Conservation (phyloP, 2,888 invertebrate species). For the Bellardia bayeri region DNA sequence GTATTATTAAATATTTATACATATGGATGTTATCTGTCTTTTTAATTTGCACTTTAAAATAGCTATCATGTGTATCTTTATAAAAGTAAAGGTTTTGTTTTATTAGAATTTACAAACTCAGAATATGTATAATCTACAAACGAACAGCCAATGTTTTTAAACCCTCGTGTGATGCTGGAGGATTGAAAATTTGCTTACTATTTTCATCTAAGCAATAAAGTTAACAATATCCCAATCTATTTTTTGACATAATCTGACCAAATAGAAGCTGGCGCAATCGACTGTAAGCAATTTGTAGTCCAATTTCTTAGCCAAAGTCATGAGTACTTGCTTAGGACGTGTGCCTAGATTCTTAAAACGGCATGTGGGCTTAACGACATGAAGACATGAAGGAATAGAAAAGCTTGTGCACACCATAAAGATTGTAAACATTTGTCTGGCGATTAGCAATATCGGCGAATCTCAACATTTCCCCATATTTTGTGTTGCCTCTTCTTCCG, state of each 20-base stretch:
- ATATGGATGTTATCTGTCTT: too few species aligned
- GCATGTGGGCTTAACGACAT: slow-evolving; percentile 11
- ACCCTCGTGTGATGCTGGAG: slow-evolving; percentile 53
- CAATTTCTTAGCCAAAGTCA: slow-evolving; percentile 52
- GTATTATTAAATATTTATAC: too few species aligned
- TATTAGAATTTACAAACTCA: background rate
- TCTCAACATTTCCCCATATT: slow-evolving; percentile 52
- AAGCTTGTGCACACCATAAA: slow-evolving; percentile 60
- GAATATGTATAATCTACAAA: background rate
- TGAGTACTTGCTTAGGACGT: slow-evolving; percentile 53
- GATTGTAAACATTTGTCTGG: slow-evolving; percentile 53
- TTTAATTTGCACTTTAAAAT: too few species aligned
- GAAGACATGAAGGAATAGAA: slow-evolving; percentile 56
- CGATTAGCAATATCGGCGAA: slow-evolving; percentile 42
- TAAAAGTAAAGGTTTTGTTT: background rate
- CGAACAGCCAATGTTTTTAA: slow-evolving; percentile 46
- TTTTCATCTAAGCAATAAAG: slow-evolving; percentile 60
- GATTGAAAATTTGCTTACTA: slow-evolving; percentile 47
- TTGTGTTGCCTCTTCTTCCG: slow-evolving; percentile 41
- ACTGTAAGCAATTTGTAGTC: slow-evolving; percentile 55
- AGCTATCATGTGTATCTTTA: too few species aligned
- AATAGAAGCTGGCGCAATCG: slow-evolving; percentile 64
- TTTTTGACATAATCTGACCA: slow-evolving; percentile 35
- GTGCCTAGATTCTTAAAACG: slow-evolving; percentile 54
- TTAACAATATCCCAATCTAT: slow-evolving; percentile 53